Conservation (phyloP, 92 coral and sea anemone species). For the Blastomussa wellsi region DNA sequence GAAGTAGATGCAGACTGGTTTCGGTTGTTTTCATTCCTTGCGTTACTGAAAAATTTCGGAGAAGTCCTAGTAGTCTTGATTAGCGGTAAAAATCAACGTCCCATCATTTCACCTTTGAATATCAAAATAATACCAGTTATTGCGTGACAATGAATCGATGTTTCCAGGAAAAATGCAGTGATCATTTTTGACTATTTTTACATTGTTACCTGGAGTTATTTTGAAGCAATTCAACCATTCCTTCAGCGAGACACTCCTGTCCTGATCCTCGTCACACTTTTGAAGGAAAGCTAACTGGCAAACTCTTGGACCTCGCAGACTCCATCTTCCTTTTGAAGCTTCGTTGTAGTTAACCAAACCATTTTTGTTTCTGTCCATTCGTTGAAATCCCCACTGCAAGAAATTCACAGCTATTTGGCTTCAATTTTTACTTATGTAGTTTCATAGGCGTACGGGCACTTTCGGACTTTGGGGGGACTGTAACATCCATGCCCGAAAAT, state of each 20-base stretch:
- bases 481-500: background rate
- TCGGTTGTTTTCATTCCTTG: no score
- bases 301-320: slow-evolving; percentile 1
- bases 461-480: background rate
- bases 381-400: slow-evolving; percentile 10
- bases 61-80: no score
- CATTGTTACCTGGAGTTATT: background rate
- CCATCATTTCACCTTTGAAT: no score
- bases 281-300: slow-evolving; percentile 9
- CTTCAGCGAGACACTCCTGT: background rate
- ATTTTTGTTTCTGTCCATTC: slow-evolving; percentile 8
- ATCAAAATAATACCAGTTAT: background rate
- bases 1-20: no score
- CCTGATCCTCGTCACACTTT: slow-evolving; percentile 10
- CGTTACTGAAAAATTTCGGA: no score
- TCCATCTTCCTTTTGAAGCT: background rate
- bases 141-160: no score
- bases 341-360: slow-evolving; percentile 1
- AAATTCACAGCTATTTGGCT: background rate
- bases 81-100: no score
- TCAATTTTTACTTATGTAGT: background rate
- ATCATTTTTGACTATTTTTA: no score
- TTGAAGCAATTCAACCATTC: slow-evolving; percentile 26
- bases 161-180: background rate
- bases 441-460: background rate